A percentile compares a stretch with the other conserved stretches of the same genome.
Conservation (phyloP, 2,113 vertebrate species). For the Heterocephalus glaber region DNA sequence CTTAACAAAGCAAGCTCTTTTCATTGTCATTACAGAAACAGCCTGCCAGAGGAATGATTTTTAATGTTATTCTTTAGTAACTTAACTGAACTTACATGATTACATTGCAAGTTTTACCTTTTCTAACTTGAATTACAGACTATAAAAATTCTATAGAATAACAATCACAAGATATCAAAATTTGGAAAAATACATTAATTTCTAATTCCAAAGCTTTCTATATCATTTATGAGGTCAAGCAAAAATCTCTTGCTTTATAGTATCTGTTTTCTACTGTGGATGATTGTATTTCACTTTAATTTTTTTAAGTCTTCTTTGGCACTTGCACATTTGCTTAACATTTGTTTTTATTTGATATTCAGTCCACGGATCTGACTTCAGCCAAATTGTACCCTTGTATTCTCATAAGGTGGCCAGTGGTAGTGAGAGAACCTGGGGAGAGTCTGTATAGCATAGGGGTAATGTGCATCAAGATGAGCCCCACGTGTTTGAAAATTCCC, state of each 20-base stretch:
- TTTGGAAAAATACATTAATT: not conserved
- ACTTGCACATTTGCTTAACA: constrained; percentile 16
- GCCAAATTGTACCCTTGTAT: not conserved
- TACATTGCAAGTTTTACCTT: not conserved
- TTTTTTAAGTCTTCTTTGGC: not conserved
- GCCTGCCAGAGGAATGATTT: constrained; percentile 10
- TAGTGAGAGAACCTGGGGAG: not conserved
- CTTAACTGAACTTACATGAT: constrained; percentile 15
- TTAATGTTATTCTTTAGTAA: not conserved
- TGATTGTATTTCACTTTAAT: constrained; percentile 36
- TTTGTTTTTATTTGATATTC: constrained; percentile 26
- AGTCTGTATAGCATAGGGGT: not conserved
- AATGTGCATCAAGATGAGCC: not conserved
- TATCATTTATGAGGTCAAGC: not conserved
- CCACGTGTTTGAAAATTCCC: not conserved
- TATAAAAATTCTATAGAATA: constrained; percentile 11
- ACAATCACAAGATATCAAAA: constrained; percentile 44
- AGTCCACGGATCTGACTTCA: not conserved
- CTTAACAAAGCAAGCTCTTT: constrained; percentile 11
- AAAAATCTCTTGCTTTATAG: not conserved
- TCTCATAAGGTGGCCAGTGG: not conserved
- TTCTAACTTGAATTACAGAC: constrained; percentile 41
- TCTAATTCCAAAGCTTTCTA: not conserved
- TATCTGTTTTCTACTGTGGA: not conserved
- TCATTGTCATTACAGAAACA: not conserved